These are phyloP conservation scores for Tinea semifulvella DNA, from an alignment of 2,888 invertebrate species.

Conservation along the genomic window DNA sequence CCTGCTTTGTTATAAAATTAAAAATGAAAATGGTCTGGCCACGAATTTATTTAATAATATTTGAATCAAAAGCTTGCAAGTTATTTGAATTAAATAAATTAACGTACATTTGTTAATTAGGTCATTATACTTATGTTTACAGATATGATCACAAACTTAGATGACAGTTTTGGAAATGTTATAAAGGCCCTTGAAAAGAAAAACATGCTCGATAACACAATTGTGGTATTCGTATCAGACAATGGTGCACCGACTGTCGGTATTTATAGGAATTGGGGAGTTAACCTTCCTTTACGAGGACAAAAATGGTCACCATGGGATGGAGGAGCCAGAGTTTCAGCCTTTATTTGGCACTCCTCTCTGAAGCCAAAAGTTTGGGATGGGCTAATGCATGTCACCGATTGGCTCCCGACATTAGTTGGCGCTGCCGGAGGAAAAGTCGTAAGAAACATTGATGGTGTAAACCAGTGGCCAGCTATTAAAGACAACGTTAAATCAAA, in stretches of 20 bases:
- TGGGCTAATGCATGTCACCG: constrained; percentile 76
- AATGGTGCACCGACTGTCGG: constrained; percentile 87
- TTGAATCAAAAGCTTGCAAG: too few relatives aligned
- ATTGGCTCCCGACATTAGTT: constrained; percentile 82
- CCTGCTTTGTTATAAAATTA: too few relatives aligned
- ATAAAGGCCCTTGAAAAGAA: constrained; percentile 71
- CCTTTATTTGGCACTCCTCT: constrained; percentile 71
- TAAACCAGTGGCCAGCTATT: constrained; percentile 46
- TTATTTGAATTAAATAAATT: too few relatives aligned
- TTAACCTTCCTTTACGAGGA: constrained; percentile 83
- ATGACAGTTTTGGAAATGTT: constrained; percentile 84
- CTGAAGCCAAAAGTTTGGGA: constrained; percentile 39
- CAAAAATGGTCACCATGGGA: constrained; percentile 82
- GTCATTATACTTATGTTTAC: constrained; percentile 35
- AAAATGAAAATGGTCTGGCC: too few relatives aligned
- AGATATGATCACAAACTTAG: constrained; percentile 88
- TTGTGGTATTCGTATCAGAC: constrained; percentile 87
- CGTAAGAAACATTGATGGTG: constrained; percentile 39
- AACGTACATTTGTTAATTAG: too few relatives aligned
- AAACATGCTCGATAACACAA: constrained; percentile 79
- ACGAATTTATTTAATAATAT: too few relatives aligned
- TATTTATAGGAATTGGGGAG: constrained; percentile 74
- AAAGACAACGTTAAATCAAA: constrained; percentile 35
- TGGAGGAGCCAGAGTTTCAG: constrained; percentile 81
- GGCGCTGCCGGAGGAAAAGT: constrained; percentile 34